Percentiles rank a stretch among this genome's conserved stretches.
Evolutionary conservation across 1,140 invertebrate species (phyloP).

Genomic region (Neodiprion virginianus): DNA sequence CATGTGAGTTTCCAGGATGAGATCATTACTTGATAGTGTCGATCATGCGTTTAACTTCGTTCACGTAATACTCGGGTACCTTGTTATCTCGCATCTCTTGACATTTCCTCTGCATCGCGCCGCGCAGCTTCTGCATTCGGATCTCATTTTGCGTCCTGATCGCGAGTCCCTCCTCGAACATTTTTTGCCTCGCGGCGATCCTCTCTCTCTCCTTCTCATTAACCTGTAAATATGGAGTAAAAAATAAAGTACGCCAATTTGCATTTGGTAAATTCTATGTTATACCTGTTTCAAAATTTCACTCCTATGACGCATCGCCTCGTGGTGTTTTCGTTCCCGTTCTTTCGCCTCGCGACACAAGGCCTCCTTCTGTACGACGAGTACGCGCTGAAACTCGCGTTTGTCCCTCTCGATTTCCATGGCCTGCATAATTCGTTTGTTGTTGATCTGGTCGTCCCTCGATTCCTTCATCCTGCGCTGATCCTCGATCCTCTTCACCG

Average conservation of each 20-base stretch:
- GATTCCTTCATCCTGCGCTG: slow-evolving; percentile 56
- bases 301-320: slow-evolving; percentile 41
- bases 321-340: slow-evolving; percentile 46
- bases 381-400: slow-evolving; percentile 65
- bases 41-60: slow-evolving; percentile 54
- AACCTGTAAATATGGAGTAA: slow-evolving; percentile 66
- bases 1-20: neutral
- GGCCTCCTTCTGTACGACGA: slow-evolving; percentile 55
- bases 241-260: slow-evolving; percentile 11
- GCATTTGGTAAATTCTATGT: slow-evolving; percentile 8
- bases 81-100: slow-evolving; percentile 60
- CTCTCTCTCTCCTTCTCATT: slow-evolving; percentile 72
- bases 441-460: slow-evolving; percentile 61
- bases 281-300: slow-evolving; percentile 56
- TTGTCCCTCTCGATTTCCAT: slow-evolving; percentile 68
- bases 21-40: slow-evolving; percentile 43
- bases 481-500: slow-evolving; percentile 56
- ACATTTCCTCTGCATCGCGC: slow-evolving; percentile 68
- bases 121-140: slow-evolving; percentile 63
- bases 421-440: slow-evolving; percentile 63
- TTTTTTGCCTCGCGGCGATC: slow-evolving; percentile 66
- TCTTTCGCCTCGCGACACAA: slow-evolving; percentile 53
- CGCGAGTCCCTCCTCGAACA: slow-evolving; percentile 70
- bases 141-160: slow-evolving; percentile 66
- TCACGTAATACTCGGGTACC: slow-evolving; percentile 53